These are phyloP conservation scores for Elysia crispata DNA, from an alignment of 2,888 invertebrate species.

Conservation along the genomic window DNA sequence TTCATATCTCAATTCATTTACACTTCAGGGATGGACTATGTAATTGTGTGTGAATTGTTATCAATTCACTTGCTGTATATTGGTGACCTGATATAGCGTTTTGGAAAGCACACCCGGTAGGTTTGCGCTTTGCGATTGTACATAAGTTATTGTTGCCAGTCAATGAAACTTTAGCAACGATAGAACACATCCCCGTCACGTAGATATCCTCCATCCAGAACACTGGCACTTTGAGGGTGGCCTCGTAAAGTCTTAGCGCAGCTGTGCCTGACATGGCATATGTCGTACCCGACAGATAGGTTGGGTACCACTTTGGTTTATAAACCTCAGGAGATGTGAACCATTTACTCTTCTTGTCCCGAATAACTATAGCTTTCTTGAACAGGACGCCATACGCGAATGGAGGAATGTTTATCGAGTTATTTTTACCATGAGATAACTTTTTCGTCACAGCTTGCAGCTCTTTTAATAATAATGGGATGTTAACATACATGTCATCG, in stretches of 20 bases:
- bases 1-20: too few species aligned
- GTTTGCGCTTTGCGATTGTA: too few species aligned
- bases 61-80: too few species aligned
- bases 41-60: too few species aligned
- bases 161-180: too few species aligned
- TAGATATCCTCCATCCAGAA: conserved; percentile 94
- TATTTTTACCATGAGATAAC: too few species aligned
- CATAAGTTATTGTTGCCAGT: too few species aligned
- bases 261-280: conserved; percentile 89
- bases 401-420: not conserved
- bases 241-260: conserved; percentile 84
- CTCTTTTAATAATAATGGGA: conserved; percentile 53
- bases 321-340: conserved; percentile 89
- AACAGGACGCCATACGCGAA: conserved; percentile 60
- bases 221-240: conserved; percentile 85
- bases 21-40: too few species aligned
- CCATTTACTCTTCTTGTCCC: conserved; percentile 90
- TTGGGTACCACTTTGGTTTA: conserved; percentile 87
- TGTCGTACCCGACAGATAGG: conserved; percentile 94
- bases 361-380: conserved; percentile 81
- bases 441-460: conserved; percentile 32
- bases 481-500: conserved; percentile 63
- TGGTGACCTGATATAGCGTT: too few species aligned
- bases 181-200: conserved; percentile 91
- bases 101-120: too few species aligned